phyloP scores from a whole-genome alignment of 1,140 invertebrate species.

The Stegodyphus mimosarum region DNA sequence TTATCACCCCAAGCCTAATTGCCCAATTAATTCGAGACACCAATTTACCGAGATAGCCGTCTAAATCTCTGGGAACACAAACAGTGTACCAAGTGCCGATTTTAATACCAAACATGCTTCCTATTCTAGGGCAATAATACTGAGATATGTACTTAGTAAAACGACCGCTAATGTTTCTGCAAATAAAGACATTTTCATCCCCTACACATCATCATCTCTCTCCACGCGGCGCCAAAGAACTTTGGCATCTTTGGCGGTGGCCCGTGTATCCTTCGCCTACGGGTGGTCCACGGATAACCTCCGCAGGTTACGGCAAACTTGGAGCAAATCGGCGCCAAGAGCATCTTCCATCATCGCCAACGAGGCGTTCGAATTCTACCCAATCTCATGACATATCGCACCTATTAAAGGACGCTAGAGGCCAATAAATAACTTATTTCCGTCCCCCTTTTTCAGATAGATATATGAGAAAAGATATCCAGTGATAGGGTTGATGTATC shows the following conservation, averaged over 20 bases:
- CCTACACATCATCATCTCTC: not conserved
- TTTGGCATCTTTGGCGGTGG: not conserved
- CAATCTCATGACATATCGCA: constrained; percentile 6
- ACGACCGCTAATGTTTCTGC: not conserved
- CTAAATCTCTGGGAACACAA: too few species aligned
- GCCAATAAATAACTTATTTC: constrained; percentile 14
- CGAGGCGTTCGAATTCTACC: not conserved
- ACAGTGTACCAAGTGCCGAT: too few species aligned
- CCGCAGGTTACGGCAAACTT: not conserved
- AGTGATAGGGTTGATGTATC: too few species aligned
- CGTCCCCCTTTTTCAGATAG: too few species aligned
- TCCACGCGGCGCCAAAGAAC: not conserved
- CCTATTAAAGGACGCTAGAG: not conserved
- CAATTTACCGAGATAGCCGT: too few species aligned
- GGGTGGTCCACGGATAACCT: not conserved
- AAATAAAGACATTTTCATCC: not conserved
- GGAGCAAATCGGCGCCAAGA: constrained; percentile 8
- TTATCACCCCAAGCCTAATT: too few species aligned
- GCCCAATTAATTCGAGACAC: too few species aligned
- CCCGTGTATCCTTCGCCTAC: not conserved
- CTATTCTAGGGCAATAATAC: too few species aligned
- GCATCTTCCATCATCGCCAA: constrained; percentile 7
- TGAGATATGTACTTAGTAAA: not conserved
- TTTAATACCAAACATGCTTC: too few species aligned
- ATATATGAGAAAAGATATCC: too few species aligned